Percentiles rank a stretch among this genome's conserved stretches.
These are phyloP conservation scores for Chrysochloris asiatica DNA, from an alignment of 2,113 vertebrate genomes.

Conservation along the genomic window DNA sequence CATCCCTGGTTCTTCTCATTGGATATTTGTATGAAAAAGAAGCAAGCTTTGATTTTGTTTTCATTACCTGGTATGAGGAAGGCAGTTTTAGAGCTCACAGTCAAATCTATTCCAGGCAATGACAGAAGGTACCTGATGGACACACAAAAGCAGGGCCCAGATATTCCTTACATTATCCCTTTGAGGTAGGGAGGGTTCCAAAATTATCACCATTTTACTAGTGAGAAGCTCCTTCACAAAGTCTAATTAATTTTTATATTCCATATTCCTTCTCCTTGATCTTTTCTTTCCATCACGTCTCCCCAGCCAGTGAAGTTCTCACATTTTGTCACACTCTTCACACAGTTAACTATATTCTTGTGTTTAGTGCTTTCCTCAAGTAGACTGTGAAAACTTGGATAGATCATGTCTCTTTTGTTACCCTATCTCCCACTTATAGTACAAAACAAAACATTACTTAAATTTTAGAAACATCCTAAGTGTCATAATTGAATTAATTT, in stretches of 20 bases:
- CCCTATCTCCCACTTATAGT: background rate
- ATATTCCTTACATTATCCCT: background rate
- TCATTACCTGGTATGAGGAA: background rate
- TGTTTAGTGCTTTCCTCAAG: background rate
- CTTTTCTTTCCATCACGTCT: background rate
- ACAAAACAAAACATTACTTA: constrained; percentile 25
- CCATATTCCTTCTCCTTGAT: background rate
- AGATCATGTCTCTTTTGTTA: background rate
- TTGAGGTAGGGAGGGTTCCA: background rate
- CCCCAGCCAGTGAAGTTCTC: background rate
- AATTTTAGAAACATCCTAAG: background rate
- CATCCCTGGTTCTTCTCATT: background rate
- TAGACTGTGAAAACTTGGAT: background rate
- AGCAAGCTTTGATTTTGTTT: background rate
- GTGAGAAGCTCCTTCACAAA: background rate
- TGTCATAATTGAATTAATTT: background rate
- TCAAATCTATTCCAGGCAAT: background rate
- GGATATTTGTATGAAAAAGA: background rate
- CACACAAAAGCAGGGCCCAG: background rate
- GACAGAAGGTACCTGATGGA: background rate
- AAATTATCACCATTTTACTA: background rate
- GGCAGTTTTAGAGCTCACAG: background rate
- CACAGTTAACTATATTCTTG: background rate
- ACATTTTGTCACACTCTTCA: background rate
- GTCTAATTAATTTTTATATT: background rate